phyloP scores from a whole-genome alignment of 1,140 invertebrate species.

The Chrysomallon squamiferum region DNA sequence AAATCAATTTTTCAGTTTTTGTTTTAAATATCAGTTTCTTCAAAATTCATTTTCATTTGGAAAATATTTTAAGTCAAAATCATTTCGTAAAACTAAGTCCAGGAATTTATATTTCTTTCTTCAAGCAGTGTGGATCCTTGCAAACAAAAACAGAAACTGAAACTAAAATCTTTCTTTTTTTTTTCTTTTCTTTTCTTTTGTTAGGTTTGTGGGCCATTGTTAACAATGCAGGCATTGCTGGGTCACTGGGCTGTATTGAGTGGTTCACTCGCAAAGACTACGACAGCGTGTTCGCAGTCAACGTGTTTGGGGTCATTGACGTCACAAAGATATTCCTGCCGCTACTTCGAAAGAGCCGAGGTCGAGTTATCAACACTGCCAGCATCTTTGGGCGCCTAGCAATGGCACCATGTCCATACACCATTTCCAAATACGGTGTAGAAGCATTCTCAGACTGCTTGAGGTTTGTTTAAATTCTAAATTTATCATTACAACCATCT shows the following conservation, averaged over 20 bases:
- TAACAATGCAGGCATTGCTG: slow-evolving; percentile 46
- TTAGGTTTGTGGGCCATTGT: slow-evolving; percentile 49
- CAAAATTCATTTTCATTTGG: no score
- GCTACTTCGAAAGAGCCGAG: slow-evolving; percentile 27
- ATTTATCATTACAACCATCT: no score
- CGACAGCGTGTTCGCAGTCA: slow-evolving; percentile 19
- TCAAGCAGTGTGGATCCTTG: no score
- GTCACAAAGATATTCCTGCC: slow-evolving; percentile 40
- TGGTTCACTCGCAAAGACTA: slow-evolving; percentile 31
- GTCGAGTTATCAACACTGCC: slow-evolving; percentile 39
- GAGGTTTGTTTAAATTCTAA: slow-evolving; percentile 22
- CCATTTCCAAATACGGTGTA: slow-evolving; percentile 38
- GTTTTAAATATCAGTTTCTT: no score
- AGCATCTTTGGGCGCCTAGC: slow-evolving; percentile 28
- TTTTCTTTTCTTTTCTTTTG: no score
- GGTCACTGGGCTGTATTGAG: slow-evolving; percentile 16
- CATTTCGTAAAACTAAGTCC: no score
- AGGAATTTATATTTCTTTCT: no score
- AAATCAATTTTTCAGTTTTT: no score
- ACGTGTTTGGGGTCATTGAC: slow-evolving; percentile 33
- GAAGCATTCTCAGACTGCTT: slow-evolving; percentile 35
- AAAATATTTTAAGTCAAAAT: no score
- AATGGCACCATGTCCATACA: slow-evolving; percentile 22
- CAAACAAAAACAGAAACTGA: no score
- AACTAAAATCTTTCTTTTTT: no score